These are phyloP conservation scores for Pseudachorutes palmiensis DNA, from an alignment of 1,140 invertebrate species.

Conservation along the genomic window DNA sequence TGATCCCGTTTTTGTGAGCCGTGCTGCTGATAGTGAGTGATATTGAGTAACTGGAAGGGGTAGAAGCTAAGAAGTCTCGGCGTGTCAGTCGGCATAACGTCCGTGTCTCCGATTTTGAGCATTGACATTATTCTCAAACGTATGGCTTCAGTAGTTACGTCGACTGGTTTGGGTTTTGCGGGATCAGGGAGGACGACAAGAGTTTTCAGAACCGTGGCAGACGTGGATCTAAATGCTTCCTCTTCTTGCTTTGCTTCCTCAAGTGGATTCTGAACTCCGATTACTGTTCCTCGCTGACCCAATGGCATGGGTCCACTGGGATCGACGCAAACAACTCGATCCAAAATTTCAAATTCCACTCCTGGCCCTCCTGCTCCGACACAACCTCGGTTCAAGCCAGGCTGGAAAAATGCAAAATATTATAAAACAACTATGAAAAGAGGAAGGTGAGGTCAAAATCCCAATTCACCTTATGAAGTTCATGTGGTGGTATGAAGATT, in stretches of 20 bases:
- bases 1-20: background rate
- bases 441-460: slow-evolving; percentile 2
- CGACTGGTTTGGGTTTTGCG: no score
- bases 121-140: slow-evolving; percentile 7
- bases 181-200: slow-evolving; percentile 31
- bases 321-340: slow-evolving; percentile 35
- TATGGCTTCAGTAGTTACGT: slow-evolving; percentile 9
- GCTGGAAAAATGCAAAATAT: slow-evolving; percentile 25
- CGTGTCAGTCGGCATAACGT: background rate
- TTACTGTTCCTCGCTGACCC: slow-evolving; percentile 28
- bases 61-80: slow-evolving; percentile 29
- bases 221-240: slow-evolving; percentile 29
- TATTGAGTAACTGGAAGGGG: slow-evolving; percentile 32
- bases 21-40: background rate
- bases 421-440: background rate
- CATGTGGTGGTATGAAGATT: slow-evolving; percentile 16
- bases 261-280: slow-evolving; percentile 29
- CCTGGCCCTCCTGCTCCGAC: slow-evolving; percentile 20
- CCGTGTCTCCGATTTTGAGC: slow-evolving; percentile 9
- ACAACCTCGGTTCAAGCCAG: slow-evolving; percentile 30
- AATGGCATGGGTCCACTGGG: slow-evolving; percentile 21
- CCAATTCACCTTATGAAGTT: slow-evolving; percentile 25
- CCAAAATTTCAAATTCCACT: slow-evolving; percentile 21
- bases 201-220: slow-evolving; percentile 16
- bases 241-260: slow-evolving; percentile 17